Conservation (phyloP, 37 sponge, comb jelly and placozoan species). For the Halichondria panicea region DNA sequence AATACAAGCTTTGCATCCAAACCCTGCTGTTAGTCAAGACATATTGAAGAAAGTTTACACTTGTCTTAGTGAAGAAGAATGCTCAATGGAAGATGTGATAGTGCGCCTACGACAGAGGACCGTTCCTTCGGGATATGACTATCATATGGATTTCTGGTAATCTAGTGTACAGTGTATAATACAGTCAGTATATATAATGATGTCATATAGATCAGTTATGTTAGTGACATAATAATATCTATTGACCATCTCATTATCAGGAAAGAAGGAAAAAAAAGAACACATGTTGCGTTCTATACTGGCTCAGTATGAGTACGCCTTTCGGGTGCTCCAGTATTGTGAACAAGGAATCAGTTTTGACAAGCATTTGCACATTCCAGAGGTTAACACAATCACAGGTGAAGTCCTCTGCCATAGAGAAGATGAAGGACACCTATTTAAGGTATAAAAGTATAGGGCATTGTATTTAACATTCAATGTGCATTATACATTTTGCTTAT, state of each 20-base stretch:
- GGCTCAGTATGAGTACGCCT: background rate
- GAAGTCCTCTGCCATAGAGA: slow-evolving; percentile 11
- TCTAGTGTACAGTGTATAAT: background rate
- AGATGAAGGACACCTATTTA: slow-evolving; percentile 26
- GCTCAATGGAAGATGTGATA: background rate
- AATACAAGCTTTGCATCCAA: background rate
- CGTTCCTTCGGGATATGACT: background rate
- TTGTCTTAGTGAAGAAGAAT: background rate
- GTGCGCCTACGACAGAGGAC: slow-evolving; percentile 2
- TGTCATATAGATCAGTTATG: background rate
- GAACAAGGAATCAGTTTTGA: slow-evolving; percentile 1
- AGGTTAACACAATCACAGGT: slow-evolving; percentile 4
- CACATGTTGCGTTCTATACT: background rate
- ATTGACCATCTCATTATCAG: background rate
- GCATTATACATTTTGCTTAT: background rate
- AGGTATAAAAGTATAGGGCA: slow-evolving; percentile 1
- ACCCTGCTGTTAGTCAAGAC: background rate
- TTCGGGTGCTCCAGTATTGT: background rate
- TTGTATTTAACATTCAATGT: background rate
- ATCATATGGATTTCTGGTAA: slow-evolving; percentile 6
- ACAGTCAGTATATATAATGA: background rate
- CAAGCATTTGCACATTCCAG: slow-evolving; percentile 12
- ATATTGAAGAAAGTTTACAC: background rate
- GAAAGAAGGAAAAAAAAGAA: background rate
- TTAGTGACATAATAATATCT: background rate